Conservation (phyloP, 2,797 vertebrate genomes). For the Phyllotis vaccarum region DNA sequence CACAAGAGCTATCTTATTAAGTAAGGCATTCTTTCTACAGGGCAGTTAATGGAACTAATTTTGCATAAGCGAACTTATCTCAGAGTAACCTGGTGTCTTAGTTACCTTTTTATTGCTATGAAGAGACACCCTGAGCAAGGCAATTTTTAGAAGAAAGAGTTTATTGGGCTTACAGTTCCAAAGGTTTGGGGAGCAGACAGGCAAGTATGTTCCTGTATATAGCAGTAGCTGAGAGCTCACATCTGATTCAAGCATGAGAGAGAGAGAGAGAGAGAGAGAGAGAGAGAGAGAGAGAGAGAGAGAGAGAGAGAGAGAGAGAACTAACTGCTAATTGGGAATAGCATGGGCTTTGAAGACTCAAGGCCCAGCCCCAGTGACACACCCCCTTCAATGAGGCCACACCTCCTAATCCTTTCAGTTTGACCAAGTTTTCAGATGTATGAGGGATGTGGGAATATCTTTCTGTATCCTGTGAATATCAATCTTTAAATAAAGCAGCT, state of each 20-base stretch:
- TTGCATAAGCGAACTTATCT: not conserved
- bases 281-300: not conserved
- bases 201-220: not conserved
- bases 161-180: not conserved
- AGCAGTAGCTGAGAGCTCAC: not conserved
- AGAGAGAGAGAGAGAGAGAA: not conserved
- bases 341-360: not conserved
- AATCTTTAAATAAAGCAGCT: no score
- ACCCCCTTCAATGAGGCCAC: not conserved
- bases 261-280: no score
- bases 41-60: not conserved
- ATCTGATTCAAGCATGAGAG: not conserved
- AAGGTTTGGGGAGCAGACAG: not conserved
- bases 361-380: not conserved
- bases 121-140: not conserved
- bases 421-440: not conserved
- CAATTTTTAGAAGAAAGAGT: not conserved
- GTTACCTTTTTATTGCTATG: not conserved
- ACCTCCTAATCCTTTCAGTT: not conserved
- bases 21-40: not conserved
- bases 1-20: not conserved
- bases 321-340: not conserved
- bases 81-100: not conserved
- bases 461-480: no score
- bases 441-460: no score